Evolutionary conservation across 2,888 invertebrate genomes (phyloP).

Genomic region (Willowsia nigromaculata): DNA sequence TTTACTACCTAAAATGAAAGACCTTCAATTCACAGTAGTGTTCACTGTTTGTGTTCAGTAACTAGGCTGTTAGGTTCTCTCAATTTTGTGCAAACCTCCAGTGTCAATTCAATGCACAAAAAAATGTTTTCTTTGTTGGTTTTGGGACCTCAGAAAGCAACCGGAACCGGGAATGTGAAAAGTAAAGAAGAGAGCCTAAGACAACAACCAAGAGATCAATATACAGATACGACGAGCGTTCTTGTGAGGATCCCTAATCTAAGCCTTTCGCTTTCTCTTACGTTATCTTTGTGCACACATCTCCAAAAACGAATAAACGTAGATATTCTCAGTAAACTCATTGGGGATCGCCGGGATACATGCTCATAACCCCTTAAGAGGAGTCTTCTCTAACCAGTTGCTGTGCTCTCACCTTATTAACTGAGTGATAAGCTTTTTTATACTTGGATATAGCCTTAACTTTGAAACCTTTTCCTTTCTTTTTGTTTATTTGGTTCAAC

Average conservation of each 20-base stretch:
- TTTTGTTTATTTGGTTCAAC: slow-evolving; percentile 14
- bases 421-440: background rate
- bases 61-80: too few species aligned
- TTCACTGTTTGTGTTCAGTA: too few species aligned
- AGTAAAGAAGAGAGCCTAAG: too few species aligned
- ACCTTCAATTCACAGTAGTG: too few species aligned
- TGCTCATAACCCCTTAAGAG: slow-evolving; percentile 2
- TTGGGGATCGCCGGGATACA: background rate
- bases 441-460: background rate
- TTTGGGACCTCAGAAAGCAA: too few species aligned
- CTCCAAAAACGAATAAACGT: slow-evolving; percentile 40
- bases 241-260: background rate
- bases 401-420: background rate
- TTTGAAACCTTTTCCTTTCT: background rate
- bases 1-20: too few species aligned
- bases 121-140: too few species aligned
- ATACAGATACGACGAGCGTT: background rate
- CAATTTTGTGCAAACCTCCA: too few species aligned
- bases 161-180: too few species aligned
- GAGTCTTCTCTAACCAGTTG: slow-evolving; percentile 17
- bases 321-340: slow-evolving; percentile 21
- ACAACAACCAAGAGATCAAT: too few species aligned
- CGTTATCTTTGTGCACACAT: background rate
- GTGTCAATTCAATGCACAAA: too few species aligned
- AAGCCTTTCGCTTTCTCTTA: too few species aligned